Conservation (phyloP, 2,113 vertebrate genomes). For the Onychostruthus taczanowskii region DNA sequence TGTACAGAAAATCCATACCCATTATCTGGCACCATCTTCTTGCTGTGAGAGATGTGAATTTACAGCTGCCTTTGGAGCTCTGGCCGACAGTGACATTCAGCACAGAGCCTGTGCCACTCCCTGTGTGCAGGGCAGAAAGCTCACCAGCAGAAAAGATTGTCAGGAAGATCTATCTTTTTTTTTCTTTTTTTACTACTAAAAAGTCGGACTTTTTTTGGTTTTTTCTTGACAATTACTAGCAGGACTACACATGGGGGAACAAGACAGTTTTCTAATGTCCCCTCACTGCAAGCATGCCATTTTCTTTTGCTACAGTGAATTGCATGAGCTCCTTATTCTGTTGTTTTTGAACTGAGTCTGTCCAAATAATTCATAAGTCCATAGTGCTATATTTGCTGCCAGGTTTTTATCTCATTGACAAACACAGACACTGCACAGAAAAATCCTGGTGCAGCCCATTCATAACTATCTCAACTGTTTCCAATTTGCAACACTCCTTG, state of each 20-base stretch:
- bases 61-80: neutral
- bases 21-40: slow-evolving; percentile 3
- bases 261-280: neutral
- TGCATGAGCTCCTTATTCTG: neutral
- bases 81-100: neutral
- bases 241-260: neutral
- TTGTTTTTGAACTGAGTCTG: neutral
- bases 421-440: neutral
- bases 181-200: neutral
- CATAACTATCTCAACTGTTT: neutral
- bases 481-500: neutral
- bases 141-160: neutral
- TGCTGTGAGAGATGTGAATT: neutral
- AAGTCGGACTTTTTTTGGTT: neutral
- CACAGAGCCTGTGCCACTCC: neutral
- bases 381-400: neutral
- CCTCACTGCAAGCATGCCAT: neutral
- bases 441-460: neutral
- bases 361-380: neutral
- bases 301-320: neutral
- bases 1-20: slow-evolving; percentile 44
- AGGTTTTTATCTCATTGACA: neutral
- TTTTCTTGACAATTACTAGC: neutral
- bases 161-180: neutral
- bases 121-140: neutral